phyloP scores from a whole-genome alignment of 2,113 vertebrate species.

The Hassar affinis region DNA sequence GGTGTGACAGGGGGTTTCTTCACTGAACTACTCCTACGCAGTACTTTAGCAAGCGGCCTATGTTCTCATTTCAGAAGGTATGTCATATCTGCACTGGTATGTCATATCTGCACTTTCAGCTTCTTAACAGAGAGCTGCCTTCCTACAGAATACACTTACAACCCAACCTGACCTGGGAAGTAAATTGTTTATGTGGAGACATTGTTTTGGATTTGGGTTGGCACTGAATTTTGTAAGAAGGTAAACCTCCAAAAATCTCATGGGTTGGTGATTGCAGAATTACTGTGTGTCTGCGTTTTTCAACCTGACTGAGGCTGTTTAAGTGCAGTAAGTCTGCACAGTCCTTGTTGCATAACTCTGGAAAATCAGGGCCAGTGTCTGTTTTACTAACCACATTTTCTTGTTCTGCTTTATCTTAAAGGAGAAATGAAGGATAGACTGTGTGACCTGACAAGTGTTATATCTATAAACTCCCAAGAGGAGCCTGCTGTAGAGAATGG shows the following conservation, averaged over 20 bases:
- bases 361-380: not conserved
- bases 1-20: slow-evolving; percentile 1
- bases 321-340: not conserved
- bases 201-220: not conserved
- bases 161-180: not conserved
- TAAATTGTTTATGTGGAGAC: not conserved
- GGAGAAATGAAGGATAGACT: slow-evolving; percentile 91
- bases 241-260: not conserved
- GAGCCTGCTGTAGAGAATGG: slow-evolving; percentile 28
- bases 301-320: not conserved
- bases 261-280: not conserved
- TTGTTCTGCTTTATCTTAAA: slow-evolving; percentile 57
- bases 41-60: not conserved
- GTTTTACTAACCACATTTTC: not conserved
- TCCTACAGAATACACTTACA: not conserved
- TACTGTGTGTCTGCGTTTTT: not conserved
- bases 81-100: not conserved
- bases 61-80: slow-evolving; percentile 10
- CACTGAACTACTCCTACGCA: slow-evolving; percentile 12
- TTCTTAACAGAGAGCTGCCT: not conserved
- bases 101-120: not conserved
- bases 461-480: slow-evolving; percentile 60
- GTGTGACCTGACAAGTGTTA: slow-evolving; percentile 68
- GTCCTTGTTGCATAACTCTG: not conserved
- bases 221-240: not conserved